These are phyloP conservation scores for Rhombomys opimus DNA, from an alignment of 2,113 vertebrate species.

Conservation along the genomic window DNA sequence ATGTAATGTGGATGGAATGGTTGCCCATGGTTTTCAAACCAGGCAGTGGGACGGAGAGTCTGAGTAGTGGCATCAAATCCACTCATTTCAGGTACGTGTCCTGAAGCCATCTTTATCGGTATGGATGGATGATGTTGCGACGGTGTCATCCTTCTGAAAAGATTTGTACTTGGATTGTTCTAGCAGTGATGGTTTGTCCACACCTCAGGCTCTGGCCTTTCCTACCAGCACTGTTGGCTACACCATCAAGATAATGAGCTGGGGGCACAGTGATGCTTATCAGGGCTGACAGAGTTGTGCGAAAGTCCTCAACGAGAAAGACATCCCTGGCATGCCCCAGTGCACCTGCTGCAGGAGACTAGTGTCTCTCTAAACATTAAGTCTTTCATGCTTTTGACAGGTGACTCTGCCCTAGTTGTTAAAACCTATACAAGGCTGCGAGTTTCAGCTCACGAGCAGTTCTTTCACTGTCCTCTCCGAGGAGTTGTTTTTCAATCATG, in stretches of 20 bases:
- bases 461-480: background rate
- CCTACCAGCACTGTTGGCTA: background rate
- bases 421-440: background rate
- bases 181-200: background rate
- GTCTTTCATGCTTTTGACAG: slow-evolving; percentile 38
- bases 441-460: background rate
- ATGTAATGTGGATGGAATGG: background rate
- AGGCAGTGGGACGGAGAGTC: background rate
- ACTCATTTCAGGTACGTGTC: background rate
- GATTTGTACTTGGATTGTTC: background rate
- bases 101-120: background rate
- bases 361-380: slow-evolving; percentile 25
- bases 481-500: background rate
- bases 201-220: background rate
- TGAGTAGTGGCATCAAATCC: background rate
- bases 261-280: slow-evolving; percentile 14
- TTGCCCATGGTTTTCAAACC: background rate
- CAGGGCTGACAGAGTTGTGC: slow-evolving; percentile 15
- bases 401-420: background rate
- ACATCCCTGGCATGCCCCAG: background rate
- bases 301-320: slow-evolving; percentile 17
- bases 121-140: background rate
- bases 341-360: background rate
- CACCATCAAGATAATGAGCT: slow-evolving; percentile 32
- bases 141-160: background rate